phyloP scores from a whole-genome alignment of 2,797 vertebrate species.

The Sylvilagus floridanus region DNA sequence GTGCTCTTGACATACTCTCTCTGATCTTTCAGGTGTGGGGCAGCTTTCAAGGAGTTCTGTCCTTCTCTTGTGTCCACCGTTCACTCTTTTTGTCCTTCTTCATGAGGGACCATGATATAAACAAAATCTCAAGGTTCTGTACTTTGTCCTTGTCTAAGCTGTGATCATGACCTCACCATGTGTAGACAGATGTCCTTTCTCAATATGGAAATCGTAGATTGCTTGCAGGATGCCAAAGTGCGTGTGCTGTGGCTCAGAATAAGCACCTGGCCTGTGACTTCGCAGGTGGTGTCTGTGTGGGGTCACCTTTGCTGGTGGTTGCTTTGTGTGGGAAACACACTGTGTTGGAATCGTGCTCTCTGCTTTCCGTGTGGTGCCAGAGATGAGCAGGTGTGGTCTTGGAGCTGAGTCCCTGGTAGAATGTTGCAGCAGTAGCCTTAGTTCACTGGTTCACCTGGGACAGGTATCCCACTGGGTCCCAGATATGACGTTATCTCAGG shows the following conservation, averaged over 20 bases:
- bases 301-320: neutral
- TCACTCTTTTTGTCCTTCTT: neutral
- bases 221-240: fast-evolving
- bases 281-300: neutral
- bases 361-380: neutral
- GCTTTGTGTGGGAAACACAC: neutral
- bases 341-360: neutral
- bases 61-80: neutral
- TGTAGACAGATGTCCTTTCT: neutral
- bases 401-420: neutral
- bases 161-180: neutral
- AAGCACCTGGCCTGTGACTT: neutral
- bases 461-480: neutral
- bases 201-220: neutral
- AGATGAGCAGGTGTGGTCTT: neutral
- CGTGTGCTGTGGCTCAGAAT: neutral
- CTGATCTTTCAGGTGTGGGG: neutral
- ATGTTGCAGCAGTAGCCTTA: neutral
- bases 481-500: neutral
- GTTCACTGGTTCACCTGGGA: neutral
- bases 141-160: neutral
- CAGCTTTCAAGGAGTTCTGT: neutral
- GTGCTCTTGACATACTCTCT: neutral
- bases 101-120: neutral
- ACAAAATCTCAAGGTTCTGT: neutral